Conservation (phyloP, 2,888 invertebrate genomes). For the Carcina quercana region DNA sequence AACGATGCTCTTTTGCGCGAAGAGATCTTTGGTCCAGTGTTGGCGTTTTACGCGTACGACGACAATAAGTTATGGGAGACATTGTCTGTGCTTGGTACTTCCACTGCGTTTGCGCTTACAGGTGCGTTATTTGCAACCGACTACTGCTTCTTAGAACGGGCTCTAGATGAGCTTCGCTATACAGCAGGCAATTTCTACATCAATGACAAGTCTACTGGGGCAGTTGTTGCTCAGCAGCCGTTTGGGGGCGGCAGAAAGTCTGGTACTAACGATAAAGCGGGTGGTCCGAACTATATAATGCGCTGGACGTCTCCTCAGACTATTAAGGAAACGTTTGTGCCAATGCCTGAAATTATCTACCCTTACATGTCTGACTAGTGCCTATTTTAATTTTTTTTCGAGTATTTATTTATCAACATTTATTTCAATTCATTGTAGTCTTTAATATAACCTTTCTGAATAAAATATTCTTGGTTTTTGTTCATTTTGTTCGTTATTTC, state of each 20-base stretch:
- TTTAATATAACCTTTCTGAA: too few species aligned
- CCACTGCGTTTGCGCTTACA: slow-evolving; percentile 94
- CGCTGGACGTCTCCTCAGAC: slow-evolving; percentile 95
- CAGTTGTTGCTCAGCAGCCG: slow-evolving; percentile 99
- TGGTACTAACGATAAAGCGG: slow-evolving; percentile 99
- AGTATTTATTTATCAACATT: too few species aligned
- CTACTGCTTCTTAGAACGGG: slow-evolving; percentile 82
- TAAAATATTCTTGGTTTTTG: too few species aligned
- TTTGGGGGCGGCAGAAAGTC: slow-evolving; percentile 98
- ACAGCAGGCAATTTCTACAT: slow-evolving; percentile 98
- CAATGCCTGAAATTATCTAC: slow-evolving; percentile 86
- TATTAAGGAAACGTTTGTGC: slow-evolving; percentile 94
- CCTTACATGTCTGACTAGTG: slow-evolving; percentile 87
- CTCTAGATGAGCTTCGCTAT: slow-evolving; percentile 89
- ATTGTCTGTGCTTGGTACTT: slow-evolving; percentile 82
- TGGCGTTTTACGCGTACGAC: slow-evolving; percentile 92
- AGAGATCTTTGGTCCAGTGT: slow-evolving; percentile 98
- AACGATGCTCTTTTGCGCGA: slow-evolving; percentile 90
- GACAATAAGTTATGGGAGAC: slow-evolving; percentile 81
- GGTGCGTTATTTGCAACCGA: slow-evolving; percentile 96
- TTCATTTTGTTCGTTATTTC: too few species aligned
- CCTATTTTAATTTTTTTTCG: too few species aligned
- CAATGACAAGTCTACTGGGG: slow-evolving; percentile 99
- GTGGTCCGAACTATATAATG: slow-evolving; percentile 95
- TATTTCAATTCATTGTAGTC: too few species aligned